Evolutionary conservation across 2,113 vertebrate species (phyloP).

Genomic region (Syngnathoides biaculeatus): DNA sequence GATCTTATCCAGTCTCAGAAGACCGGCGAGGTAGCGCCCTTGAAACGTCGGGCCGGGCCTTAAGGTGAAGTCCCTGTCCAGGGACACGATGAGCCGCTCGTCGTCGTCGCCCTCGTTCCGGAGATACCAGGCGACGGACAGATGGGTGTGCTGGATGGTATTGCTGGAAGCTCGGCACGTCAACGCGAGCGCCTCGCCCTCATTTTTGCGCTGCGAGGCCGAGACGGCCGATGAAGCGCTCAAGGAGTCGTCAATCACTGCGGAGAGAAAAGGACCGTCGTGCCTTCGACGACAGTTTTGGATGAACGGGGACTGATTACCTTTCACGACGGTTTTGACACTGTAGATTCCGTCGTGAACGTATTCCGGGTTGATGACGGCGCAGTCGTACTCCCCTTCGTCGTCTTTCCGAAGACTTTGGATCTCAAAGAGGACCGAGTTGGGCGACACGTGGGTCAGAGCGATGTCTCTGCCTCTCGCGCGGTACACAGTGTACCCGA

Average conservation of each 20-base stretch:
- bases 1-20: constrained; percentile 75
- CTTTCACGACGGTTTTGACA: constrained; percentile 67
- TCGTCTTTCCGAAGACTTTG: constrained; percentile 57
- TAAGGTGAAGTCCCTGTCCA: constrained; percentile 80
- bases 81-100: constrained; percentile 69
- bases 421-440: constrained; percentile 71
- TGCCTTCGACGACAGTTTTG: background rate
- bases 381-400: constrained; percentile 81
- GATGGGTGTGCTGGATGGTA: constrained; percentile 85
- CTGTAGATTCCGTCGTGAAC: constrained; percentile 75
- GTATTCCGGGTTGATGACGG: constrained; percentile 62
- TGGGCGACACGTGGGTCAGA: constrained; percentile 51
- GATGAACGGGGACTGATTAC: constrained; percentile 54
- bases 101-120: constrained; percentile 24
- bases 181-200: constrained; percentile 75
- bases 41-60: constrained; percentile 71
- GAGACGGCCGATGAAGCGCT: constrained; percentile 59
- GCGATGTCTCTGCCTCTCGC: constrained; percentile 46
- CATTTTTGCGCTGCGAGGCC: constrained; percentile 42
- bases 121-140: constrained; percentile 83
- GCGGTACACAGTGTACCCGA: constrained; percentile 60
- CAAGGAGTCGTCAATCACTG: constrained; percentile 86
- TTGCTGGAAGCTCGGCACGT: constrained; percentile 79
- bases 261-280: background rate
- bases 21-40: constrained; percentile 67